Percentiles rank a stretch among this genome's conserved stretches.
Evolutionary conservation across 1,140 invertebrate genomes (phyloP).

Genomic region (Eurytemora carolleeae): DNA sequence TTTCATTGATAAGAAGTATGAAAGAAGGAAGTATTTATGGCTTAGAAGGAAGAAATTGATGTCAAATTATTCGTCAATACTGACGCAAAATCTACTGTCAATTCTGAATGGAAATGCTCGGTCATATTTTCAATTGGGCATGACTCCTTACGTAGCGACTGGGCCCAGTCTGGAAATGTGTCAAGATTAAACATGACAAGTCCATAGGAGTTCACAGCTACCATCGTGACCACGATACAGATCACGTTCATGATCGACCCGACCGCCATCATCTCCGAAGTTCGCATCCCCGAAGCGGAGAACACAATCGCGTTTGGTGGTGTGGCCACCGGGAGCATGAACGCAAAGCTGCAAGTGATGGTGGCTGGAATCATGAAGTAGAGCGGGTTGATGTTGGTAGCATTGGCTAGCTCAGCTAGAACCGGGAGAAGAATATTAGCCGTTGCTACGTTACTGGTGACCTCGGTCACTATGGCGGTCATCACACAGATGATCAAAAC

Average conservation of each 20-base stretch:
- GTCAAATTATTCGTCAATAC: too few relatives aligned
- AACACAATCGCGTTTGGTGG: conserved; percentile 84
- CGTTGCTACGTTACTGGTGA: conserved; percentile 59
- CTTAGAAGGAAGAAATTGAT: too few relatives aligned
- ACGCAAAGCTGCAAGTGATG: conserved; percentile 48
- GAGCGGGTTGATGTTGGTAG: conserved; percentile 49
- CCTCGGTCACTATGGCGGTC: conserved; percentile 45
- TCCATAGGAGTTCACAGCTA: conserved; percentile 1
- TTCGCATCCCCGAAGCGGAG: conserved; percentile 49
- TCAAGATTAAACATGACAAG: conserved; percentile 2
- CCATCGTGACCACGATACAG: neutral
- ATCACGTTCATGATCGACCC: conserved; percentile 2
- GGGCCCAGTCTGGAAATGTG: conserved; percentile 1
- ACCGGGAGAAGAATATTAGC: conserved; percentile 64
- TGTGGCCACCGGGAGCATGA: conserved; percentile 54
- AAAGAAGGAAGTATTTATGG: too few relatives aligned
- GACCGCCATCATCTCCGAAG: conserved; percentile 23
- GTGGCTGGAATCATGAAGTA: conserved; percentile 67
- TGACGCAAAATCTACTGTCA: too few relatives aligned
- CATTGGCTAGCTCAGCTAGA: conserved; percentile 44
- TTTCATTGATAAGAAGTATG: too few relatives aligned
- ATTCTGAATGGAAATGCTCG: too few relatives aligned
- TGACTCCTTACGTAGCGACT: too few relatives aligned
- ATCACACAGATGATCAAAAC: conserved; percentile 26
- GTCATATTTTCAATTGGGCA: too few relatives aligned